A percentile compares a stretch with the other conserved stretches of the same genome.
Conservation (phyloP, 2,888 invertebrate genomes). For the Graphium colonna region DNA sequence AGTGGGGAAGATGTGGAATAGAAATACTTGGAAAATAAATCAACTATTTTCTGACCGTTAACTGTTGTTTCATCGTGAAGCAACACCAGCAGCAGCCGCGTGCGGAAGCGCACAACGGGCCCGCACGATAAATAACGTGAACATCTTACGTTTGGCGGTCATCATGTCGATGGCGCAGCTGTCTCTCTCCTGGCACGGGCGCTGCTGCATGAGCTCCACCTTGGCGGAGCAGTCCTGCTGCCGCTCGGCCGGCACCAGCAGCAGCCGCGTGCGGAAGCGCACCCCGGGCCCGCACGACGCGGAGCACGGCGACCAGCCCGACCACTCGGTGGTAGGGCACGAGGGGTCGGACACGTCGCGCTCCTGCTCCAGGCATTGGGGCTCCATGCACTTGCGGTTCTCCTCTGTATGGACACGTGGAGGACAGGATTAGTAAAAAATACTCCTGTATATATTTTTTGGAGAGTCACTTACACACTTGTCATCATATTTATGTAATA, state of each 20-base stretch:
- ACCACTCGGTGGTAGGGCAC: conserved; percentile 93
- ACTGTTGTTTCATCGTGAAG: no score
- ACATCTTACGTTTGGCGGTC: conserved; percentile 88
- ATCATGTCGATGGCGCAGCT: conserved; percentile 86
- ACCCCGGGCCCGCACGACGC: conserved; percentile 93
- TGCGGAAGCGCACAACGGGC: conserved; percentile 85
- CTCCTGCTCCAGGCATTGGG: conserved; percentile 77
- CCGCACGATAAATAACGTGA: no score
- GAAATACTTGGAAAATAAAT: no score
- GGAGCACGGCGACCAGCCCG: conserved; percentile 95
- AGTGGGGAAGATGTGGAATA: no score
- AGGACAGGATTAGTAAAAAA: background rate
- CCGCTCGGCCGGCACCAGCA: conserved; percentile 82
- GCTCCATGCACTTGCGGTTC: conserved; percentile 89
- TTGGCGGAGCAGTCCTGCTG: conserved; percentile 83
- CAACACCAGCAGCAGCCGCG: conserved; percentile 84
- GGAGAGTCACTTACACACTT: no score
- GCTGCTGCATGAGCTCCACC: conserved; percentile 87
- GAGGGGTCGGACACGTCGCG: conserved; percentile 77
- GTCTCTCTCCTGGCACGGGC: conserved; percentile 82
- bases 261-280: conserved; percentile 84
- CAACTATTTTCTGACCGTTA: no score
- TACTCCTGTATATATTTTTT: no score
- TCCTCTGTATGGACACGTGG: conserved; percentile 78
- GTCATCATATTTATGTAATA: no score